Percentiles rank a stretch among this genome's conserved stretches.
Evolutionary conservation across 2,888 invertebrate genomes (phyloP).

Genomic region (Cephus pulcher): DNA sequence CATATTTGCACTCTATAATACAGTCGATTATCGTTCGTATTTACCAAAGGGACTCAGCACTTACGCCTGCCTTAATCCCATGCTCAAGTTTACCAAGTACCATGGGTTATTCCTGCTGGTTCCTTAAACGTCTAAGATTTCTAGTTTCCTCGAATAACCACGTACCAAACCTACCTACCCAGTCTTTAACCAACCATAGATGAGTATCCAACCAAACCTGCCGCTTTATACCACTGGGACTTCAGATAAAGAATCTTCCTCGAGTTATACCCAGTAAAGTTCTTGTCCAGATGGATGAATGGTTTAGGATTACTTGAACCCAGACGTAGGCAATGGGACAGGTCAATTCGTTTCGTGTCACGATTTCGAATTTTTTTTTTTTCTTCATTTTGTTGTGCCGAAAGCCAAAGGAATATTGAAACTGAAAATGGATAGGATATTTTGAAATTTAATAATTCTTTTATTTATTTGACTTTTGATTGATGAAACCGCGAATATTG

Average conservation of each 20-base stretch:
- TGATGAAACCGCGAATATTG: background rate
- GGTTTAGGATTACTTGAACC: constrained; percentile 5
- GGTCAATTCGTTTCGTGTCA: constrained; percentile 5
- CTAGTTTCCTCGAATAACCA: background rate
- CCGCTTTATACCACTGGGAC: no score
- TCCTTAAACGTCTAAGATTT: background rate
- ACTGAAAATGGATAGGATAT: background rate
- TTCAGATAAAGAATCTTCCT: background rate
- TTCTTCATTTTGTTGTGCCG: background rate
- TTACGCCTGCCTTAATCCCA: background rate
- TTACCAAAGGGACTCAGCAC: background rate
- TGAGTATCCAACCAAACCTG: background rate
- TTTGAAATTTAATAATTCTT: background rate
- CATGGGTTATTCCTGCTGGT: background rate
- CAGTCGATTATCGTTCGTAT: background rate
- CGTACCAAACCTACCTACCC: background rate
- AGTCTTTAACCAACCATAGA: background rate
- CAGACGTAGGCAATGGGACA: background rate
- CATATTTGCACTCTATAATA: background rate
- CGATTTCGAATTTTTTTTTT: background rate
- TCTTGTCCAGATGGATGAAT: background rate
- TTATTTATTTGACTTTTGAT: background rate
- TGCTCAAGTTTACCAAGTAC: background rate
- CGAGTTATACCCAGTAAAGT: background rate
- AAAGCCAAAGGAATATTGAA: background rate